A percentile compares a stretch with the other conserved stretches of the same genome.
Conservation (phyloP, 2,888 invertebrate species). For the Allygus modestus region DNA sequence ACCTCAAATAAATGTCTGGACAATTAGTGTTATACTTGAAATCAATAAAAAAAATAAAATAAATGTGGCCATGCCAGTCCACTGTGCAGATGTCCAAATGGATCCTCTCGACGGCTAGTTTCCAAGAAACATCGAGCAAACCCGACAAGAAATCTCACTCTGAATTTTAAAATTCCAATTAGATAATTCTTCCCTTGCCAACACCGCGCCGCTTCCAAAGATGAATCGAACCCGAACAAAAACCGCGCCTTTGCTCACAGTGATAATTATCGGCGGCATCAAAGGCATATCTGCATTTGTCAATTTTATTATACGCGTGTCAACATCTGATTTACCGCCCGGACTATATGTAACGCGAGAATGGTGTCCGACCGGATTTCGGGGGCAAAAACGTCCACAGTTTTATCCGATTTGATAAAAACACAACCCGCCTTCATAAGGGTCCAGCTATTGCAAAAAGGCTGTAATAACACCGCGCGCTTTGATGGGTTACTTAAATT, state of each 20-base stretch:
- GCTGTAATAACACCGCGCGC: not conserved
- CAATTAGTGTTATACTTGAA: too few relatives aligned
- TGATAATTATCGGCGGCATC: slow-evolving; percentile 35
- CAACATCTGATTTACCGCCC: slow-evolving; percentile 29
- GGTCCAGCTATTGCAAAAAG: slow-evolving; percentile 47
- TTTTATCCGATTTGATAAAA: slow-evolving; percentile 25
- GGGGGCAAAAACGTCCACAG: not conserved
- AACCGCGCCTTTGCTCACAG: not conserved
- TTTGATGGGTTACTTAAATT: slow-evolving; percentile 47
- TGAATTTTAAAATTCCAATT: slow-evolving; percentile 29
- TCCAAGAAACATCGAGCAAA: not conserved
- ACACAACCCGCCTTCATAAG: slow-evolving; percentile 14
- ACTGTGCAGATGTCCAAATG: too few relatives aligned
- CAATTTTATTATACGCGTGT: slow-evolving; percentile 14
- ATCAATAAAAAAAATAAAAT: too few relatives aligned
- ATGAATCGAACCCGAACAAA: slow-evolving; percentile 16
- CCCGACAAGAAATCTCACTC: not conserved
- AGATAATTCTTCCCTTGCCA: not conserved
- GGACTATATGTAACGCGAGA: slow-evolving; percentile 12
- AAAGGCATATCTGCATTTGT: slow-evolving; percentile 32
- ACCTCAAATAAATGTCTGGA: too few relatives aligned
- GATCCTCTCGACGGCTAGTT: not conserved
- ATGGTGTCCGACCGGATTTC: slow-evolving; percentile 32
- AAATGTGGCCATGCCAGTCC: too few relatives aligned
- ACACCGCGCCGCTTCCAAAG: slow-evolving; percentile 2